A percentile compares a stretch with the other conserved stretches of the same genome.
phyloP scores from a whole-genome alignment of 1,140 invertebrate genomes.

The Hylyphantes graminicola region DNA sequence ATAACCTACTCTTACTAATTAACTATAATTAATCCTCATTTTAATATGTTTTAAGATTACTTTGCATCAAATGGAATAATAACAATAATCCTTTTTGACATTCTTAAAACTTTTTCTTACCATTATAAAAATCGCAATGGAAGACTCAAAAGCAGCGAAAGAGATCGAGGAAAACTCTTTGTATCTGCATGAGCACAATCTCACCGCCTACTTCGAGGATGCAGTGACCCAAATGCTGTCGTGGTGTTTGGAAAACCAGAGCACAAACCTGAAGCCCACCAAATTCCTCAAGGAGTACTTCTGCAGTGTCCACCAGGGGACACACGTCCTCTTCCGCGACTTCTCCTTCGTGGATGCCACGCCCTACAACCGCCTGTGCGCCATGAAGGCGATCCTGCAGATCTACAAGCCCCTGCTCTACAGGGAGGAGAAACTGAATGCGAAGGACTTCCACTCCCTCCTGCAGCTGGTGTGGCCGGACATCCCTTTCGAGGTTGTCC shows the following conservation, averaged over 20 bases:
- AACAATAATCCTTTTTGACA: too few species aligned
- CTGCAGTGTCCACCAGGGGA: slow-evolving; percentile 59
- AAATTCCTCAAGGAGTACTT: slow-evolving; percentile 59
- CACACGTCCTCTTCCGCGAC: slow-evolving; percentile 55
- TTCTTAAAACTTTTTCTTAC: too few species aligned
- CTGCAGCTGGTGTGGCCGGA: slow-evolving; percentile 52
- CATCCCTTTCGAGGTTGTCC: slow-evolving; percentile 18
- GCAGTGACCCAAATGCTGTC: slow-evolving; percentile 50
- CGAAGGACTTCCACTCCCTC: slow-evolving; percentile 51
- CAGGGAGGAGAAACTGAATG: slow-evolving; percentile 30
- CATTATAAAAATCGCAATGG: background rate
- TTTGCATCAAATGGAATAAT: too few species aligned
- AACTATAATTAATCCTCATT: too few species aligned
- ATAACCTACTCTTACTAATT: too few species aligned
- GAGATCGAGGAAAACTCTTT: slow-evolving; percentile 4
- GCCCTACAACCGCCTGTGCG: slow-evolving; percentile 49
- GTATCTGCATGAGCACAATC: slow-evolving; percentile 44
- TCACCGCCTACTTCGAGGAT: slow-evolving; percentile 49
- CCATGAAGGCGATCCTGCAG: slow-evolving; percentile 46
- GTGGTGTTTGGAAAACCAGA: slow-evolving; percentile 25
- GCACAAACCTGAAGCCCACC: slow-evolving; percentile 40
- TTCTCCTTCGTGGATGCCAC: slow-evolving; percentile 51
- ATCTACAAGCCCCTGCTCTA: slow-evolving; percentile 53
- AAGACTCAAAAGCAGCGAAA: background rate
- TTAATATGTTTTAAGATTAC: too few species aligned